Evolutionary conservation across 2,888 invertebrate species (phyloP).

Genomic region (Gonocerus acuteangulatus): DNA sequence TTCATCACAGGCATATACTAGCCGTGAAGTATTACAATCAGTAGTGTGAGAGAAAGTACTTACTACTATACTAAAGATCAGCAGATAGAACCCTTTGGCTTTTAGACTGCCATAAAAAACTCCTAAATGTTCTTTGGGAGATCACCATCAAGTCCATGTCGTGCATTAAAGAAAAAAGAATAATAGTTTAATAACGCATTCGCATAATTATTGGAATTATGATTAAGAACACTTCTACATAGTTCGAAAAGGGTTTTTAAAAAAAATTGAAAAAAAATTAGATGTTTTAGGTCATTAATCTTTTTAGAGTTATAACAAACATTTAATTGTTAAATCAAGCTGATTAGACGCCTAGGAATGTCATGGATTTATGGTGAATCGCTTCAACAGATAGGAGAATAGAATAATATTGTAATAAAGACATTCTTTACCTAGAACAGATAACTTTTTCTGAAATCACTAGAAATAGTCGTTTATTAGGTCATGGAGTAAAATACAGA

Average conservation of each 20-base stretch:
- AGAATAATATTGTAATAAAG: slow-evolving; percentile 26
- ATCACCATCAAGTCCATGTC: slow-evolving; percentile 34
- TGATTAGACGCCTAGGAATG: slow-evolving; percentile 28
- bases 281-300: slow-evolving; percentile 12
- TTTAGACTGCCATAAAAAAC: slow-evolving; percentile 32
- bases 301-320: slow-evolving; percentile 6
- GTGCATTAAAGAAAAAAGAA: slow-evolving; percentile 8
- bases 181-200: slow-evolving; percentile 23
- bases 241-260: slow-evolving; percentile 6
- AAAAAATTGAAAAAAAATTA: slow-evolving; percentile 13
- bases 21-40: slow-evolving; percentile 33
- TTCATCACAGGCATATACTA: slow-evolving; percentile 29
- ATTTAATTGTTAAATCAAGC: slow-evolving; percentile 21
- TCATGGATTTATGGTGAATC: slow-evolving; percentile 35
- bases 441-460: slow-evolving; percentile 34
- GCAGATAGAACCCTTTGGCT: slow-evolving; percentile 33
- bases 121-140: slow-evolving; percentile 30
- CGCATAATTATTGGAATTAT: slow-evolving; percentile 19
- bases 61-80: slow-evolving; percentile 26
- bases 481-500: slow-evolving; percentile 34
- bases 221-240: slow-evolving; percentile 22
- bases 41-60: slow-evolving; percentile 31
- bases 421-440: slow-evolving; percentile 29
- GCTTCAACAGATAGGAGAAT: slow-evolving; percentile 36
- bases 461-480: slow-evolving; percentile 34